Evolutionary conservation across 1,140 invertebrate species (phyloP).

Genomic region (Solenopsis fugax): DNA sequence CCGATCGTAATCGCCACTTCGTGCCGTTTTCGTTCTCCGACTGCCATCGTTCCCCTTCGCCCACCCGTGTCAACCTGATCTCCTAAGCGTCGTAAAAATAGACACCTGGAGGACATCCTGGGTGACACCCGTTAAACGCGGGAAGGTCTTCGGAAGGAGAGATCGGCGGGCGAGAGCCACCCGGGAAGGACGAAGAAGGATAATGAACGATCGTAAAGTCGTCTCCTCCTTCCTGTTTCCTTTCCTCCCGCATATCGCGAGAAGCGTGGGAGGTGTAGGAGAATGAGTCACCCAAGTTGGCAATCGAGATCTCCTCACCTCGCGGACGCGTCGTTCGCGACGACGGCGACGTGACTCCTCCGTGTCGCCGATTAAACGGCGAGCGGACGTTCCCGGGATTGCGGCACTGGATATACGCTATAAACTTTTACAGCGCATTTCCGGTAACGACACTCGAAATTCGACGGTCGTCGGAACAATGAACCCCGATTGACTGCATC

Average conservation of each 20-base stretch:
- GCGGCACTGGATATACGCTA: neutral
- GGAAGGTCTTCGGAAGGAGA: constrained; percentile 11
- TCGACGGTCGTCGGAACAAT: neutral
- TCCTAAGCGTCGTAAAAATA: constrained; percentile 65
- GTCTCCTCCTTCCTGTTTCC: neutral
- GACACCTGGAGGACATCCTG: constrained; percentile 53
- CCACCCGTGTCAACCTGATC: constrained; percentile 48
- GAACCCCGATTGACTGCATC: neutral
- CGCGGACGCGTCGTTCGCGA: neutral
- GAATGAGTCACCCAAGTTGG: constrained; percentile 21
- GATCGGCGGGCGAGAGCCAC: neutral
- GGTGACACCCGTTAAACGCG: constrained; percentile 62
- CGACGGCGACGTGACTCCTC: constrained; percentile 20
- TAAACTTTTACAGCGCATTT: constrained; percentile 31
- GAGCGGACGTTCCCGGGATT: neutral
- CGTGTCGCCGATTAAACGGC: constrained; percentile 27
- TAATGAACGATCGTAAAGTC: constrained; percentile 52
- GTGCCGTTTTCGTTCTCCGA: constrained; percentile 38
- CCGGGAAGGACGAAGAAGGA: neutral
- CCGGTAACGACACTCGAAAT: constrained; percentile 29
- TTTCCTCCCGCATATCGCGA: constrained; percentile 9
- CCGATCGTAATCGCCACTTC: constrained; percentile 60
- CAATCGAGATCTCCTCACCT: constrained; percentile 42
- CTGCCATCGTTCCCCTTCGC: neutral
- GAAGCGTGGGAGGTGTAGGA: constrained; percentile 1